A percentile compares a stretch with the other conserved stretches of the same genome.
phyloP scores from a whole-genome alignment of 2,797 vertebrate genomes.

The Chaetodon trifasciatus region DNA sequence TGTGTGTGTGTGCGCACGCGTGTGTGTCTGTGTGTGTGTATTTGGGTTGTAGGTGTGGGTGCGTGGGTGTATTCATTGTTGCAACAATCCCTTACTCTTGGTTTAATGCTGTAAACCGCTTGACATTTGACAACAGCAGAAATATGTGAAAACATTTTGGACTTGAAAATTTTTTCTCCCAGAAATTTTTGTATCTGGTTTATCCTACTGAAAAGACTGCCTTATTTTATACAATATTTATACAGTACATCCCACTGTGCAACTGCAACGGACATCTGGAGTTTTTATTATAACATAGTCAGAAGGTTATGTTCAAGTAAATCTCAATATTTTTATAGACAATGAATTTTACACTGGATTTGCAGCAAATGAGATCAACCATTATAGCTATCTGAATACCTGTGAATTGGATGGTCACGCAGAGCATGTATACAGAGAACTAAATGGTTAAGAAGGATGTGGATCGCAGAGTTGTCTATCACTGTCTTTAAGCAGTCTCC shows the following conservation, averaged over 20 bases:
- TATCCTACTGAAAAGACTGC: constrained; percentile 93
- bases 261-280: constrained; percentile 86
- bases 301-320: constrained; percentile 88
- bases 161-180: constrained; percentile 85
- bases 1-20: constrained; percentile 26
- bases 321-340: constrained; percentile 94
- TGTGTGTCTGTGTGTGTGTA: constrained; percentile 17
- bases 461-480: constrained; percentile 85
- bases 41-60: constrained; percentile 46
- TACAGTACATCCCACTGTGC: constrained; percentile 92
- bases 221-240: constrained; percentile 98
- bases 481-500: constrained; percentile 83
- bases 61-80: constrained; percentile 73
- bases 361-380: constrained; percentile 84
- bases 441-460: constrained; percentile 80
- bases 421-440: constrained; percentile 77
- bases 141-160: constrained; percentile 87
- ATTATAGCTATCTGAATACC: constrained; percentile 86
- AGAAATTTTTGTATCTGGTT: constrained; percentile 90
- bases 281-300: constrained; percentile 87
- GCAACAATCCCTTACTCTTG: constrained; percentile 81
- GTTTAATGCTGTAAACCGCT: constrained; percentile 82
- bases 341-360: constrained; percentile 91
- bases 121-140: constrained; percentile 84
- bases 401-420: constrained; percentile 84